These are phyloP conservation scores for Gymnothorax reevesii DNA, from an alignment of 2,797 vertebrate species.

Conservation along the genomic window DNA sequence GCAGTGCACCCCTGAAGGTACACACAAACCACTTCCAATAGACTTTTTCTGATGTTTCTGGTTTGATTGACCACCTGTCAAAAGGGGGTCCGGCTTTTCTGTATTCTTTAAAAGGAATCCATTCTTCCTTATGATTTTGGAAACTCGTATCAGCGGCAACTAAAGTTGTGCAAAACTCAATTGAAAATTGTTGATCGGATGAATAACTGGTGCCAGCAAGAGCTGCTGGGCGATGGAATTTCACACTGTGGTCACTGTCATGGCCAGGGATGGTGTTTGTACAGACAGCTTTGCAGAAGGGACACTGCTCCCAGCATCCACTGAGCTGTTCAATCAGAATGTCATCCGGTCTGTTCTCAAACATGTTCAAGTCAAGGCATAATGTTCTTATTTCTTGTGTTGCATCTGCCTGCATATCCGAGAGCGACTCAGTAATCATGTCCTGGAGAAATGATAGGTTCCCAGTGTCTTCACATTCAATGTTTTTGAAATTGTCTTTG, in stretches of 20 bases:
- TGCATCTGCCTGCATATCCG: too few species aligned
- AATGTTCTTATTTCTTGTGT: too few species aligned
- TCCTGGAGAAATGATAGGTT: slow-evolving; percentile 35
- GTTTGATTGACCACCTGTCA: slow-evolving; percentile 25
- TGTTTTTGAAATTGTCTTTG: slow-evolving; percentile 33
- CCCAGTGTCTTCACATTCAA: slow-evolving; percentile 37
- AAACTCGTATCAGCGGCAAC: not conserved
- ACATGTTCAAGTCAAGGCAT: too few species aligned
- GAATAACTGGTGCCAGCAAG: not conserved
- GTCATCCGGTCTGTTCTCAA: too few species aligned
- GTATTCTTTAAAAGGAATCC: slow-evolving; percentile 13
- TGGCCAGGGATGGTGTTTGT: too few species aligned
- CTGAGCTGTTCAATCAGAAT: too few species aligned
- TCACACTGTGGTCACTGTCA: too few species aligned
- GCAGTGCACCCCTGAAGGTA: slow-evolving; percentile 18
- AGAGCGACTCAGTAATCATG: too few species aligned
- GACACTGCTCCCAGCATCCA: too few species aligned
- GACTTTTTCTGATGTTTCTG: not conserved
- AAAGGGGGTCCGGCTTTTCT: slow-evolving; percentile 24
- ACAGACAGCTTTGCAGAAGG: too few species aligned
- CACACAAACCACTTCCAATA: slow-evolving; percentile 42
- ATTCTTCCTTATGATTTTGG: not conserved
- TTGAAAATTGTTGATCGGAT: not conserved
- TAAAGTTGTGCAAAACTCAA: slow-evolving; percentile 31
- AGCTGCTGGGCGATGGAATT: slow-evolving; percentile 25